A percentile compares a stretch with the other conserved stretches of the same genome.
Conservation (phyloP, 2,888 invertebrate species). For the Drosophila rellima region DNA sequence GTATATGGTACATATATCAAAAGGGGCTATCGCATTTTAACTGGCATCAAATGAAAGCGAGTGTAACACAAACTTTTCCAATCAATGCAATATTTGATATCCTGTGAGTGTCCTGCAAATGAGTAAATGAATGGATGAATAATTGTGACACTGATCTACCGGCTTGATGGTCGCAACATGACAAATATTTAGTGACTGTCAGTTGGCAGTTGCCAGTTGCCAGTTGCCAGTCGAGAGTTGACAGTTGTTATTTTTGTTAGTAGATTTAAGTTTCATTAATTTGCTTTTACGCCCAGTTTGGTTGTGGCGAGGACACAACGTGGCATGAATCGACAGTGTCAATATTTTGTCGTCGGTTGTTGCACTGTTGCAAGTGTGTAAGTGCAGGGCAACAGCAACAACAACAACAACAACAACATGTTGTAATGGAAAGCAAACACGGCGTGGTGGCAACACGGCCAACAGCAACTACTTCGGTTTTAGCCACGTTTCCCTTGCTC, state of each 20-base stretch:
- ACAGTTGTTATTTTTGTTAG: slow-evolving; percentile 27
- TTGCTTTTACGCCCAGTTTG: slow-evolving; percentile 37
- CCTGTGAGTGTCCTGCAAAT: slow-evolving; percentile 5
- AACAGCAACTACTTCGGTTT: slow-evolving; percentile 22
- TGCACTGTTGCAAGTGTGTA: slow-evolving; percentile 25
- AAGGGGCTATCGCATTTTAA: background rate
- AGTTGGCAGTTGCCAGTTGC: slow-evolving; percentile 19
- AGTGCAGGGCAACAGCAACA: slow-evolving; percentile 44
- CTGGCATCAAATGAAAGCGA: slow-evolving; percentile 4
- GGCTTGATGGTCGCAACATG: slow-evolving; percentile 10
- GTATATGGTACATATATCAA: background rate
- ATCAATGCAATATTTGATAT: slow-evolving; percentile 16
- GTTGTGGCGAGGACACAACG: slow-evolving; percentile 26
- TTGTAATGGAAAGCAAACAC: slow-evolving; percentile 66
- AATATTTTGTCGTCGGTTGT: slow-evolving; percentile 60
- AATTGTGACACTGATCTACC: slow-evolving; percentile 36
- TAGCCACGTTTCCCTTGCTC: slow-evolving; percentile 1
- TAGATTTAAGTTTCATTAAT: slow-evolving; percentile 61
- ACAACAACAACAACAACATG: slow-evolving; percentile 60
- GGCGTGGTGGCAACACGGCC: slow-evolving; percentile 9
- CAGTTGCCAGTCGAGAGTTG: slow-evolving; percentile 3
- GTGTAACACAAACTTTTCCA: slow-evolving; percentile 11
- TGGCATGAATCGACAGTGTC: slow-evolving; percentile 52
- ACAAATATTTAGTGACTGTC: slow-evolving; percentile 43
- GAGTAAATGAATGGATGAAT: slow-evolving; percentile 22